Conservation (phyloP, 2,888 invertebrate species). For the Ceramica pisi region DNA sequence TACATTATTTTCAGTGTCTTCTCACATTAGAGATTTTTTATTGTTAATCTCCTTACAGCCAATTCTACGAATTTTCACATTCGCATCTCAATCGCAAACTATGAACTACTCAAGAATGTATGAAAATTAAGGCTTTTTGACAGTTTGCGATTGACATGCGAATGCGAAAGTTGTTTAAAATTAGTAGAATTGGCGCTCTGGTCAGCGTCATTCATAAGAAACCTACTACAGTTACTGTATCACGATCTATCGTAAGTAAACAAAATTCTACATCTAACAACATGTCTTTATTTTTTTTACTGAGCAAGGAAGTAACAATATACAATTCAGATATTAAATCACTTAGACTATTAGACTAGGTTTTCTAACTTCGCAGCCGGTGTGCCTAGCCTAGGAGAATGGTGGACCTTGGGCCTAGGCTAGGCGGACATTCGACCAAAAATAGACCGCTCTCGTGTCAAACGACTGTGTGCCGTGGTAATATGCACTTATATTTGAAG, state of each 20-base stretch:
- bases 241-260: not conserved
- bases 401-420: slow-evolving; percentile 74
- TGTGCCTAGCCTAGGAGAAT: slow-evolving; percentile 70
- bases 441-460: slow-evolving; percentile 65
- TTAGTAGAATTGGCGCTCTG: too few relatives aligned
- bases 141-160: too few relatives aligned
- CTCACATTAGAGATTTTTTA: not conserved
- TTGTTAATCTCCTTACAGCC: too few relatives aligned
- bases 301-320: slow-evolving; percentile 41
- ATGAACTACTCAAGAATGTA: too few relatives aligned
- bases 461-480: slow-evolving; percentile 23
- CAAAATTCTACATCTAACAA: slow-evolving; percentile 9
- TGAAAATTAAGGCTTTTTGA: too few relatives aligned
- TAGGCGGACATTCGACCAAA: slow-evolving; percentile 64
- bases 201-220: not conserved
- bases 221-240: not conserved
- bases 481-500: slow-evolving; percentile 31
- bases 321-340: slow-evolving; percentile 15
- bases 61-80: too few relatives aligned
- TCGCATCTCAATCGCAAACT: too few relatives aligned
- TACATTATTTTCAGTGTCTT: not conserved
- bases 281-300: not conserved
- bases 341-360: slow-evolving; percentile 25
- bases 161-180: too few relatives aligned
- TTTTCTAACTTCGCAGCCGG: slow-evolving; percentile 63